Base-by-base conservation (phyloP, 2,888 invertebrate species). In the Augochlorella aurata region DNA sequence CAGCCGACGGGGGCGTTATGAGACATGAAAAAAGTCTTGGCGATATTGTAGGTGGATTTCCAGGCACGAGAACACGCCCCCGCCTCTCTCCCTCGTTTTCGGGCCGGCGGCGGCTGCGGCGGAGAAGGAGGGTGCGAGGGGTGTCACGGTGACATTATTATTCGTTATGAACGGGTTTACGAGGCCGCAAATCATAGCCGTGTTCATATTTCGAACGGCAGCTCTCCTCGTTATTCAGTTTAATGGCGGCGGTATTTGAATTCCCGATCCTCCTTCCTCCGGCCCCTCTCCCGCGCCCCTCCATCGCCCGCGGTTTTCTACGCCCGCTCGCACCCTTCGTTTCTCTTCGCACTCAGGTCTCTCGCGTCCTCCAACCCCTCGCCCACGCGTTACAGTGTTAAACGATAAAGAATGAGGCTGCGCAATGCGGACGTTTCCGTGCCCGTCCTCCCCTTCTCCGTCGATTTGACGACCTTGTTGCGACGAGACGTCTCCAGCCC, bases 141-240 rank as follows among this genome's bases (percentile, higher is more conserved):
- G 58, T 58, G 58, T 24, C 85, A 87, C 89, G 91, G 93, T 93
- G 93, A 93, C 93, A 93, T 93, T 93, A 93, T 93, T 93, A 93
- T 93, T 93, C 93, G 93, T 93, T 93, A 93, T 93, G 92, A 92
- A 93, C 92, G 93, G 92, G 93, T 93, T 93, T 93, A 93, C 93
- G 93, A 93, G 93, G 93, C 92, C 93, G 93, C 93, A 93, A 93
- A 93, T 93, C 93, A 93, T 92, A 90, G 88, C 91, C 91, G 91
- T 93, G 93, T 93, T 93, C 93, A 93, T 93, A 93, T 93, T 93
- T 93, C 92, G 93, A 93, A 93, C 91, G 90, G 91, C 90, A 90
- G 86, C 89, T 91, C 91, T 92, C 89, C 93, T 93, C 93, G 93
- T 93, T 93, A 93, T 93, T 93, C 93, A 93, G 92, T 92, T 93